Evolutionary conservation across 1,140 invertebrate genomes (phyloP).

Genomic region (Gryon sp.): DNA sequence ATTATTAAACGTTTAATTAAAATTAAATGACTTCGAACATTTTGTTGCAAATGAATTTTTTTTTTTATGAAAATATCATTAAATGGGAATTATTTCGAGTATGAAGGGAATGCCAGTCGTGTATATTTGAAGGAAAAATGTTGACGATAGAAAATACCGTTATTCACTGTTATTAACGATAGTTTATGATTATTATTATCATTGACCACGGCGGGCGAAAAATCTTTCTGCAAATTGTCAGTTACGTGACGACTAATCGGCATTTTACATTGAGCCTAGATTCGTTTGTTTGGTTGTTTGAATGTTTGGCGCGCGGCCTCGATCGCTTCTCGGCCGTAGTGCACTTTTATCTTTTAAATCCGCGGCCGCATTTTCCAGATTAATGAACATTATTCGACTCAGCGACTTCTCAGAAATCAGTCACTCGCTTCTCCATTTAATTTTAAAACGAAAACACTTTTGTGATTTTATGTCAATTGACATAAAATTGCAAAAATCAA

Average conservation of each 20-base stretch:
- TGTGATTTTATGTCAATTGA: too few species aligned
- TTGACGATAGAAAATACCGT: background rate
- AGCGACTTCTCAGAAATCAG: slow-evolving; percentile 2
- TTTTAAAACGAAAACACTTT: too few species aligned
- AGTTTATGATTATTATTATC: slow-evolving; percentile 35
- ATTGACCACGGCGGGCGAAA: slow-evolving; percentile 4
- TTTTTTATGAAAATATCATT: too few species aligned
- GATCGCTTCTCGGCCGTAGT: slow-evolving; percentile 68
- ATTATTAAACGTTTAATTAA: too few species aligned
- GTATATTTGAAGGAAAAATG: too few species aligned
- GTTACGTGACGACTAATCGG: slow-evolving; percentile 40
- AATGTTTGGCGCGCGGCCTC: slow-evolving; percentile 68
- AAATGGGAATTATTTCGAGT: too few species aligned
- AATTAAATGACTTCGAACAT: too few species aligned
- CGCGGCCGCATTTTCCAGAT: slow-evolving; percentile 64
- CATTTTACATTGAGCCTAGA: slow-evolving; percentile 42
- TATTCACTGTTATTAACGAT: slow-evolving; percentile 17
- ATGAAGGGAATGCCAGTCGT: too few species aligned
- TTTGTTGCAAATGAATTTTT: too few species aligned
- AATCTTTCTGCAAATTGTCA: slow-evolving; percentile 20
- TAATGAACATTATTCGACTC: slow-evolving; percentile 62
- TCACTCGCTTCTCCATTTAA: background rate
- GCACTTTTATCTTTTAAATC: slow-evolving; percentile 64
- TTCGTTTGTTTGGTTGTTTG: slow-evolving; percentile 64
- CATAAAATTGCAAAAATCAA: background rate